These are phyloP conservation scores for Melanotus villosus DNA, from an alignment of 2,888 invertebrate genomes.

Conservation along the genomic window DNA sequence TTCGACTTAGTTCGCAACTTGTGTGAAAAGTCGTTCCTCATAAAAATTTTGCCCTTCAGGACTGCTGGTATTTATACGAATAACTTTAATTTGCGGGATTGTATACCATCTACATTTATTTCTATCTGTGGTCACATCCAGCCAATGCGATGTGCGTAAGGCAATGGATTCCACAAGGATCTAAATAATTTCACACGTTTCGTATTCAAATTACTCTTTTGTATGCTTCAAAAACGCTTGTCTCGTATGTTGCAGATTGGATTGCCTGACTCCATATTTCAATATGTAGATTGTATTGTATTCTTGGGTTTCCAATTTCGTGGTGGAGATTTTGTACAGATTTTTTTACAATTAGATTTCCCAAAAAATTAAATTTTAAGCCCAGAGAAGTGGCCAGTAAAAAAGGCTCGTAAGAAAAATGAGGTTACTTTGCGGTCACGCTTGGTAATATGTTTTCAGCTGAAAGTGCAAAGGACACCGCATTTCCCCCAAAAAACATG, in stretches of 20 bases:
- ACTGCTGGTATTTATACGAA: too few relatives aligned
- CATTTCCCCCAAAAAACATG: conserved; percentile 11
- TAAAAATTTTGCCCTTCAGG: too few relatives aligned
- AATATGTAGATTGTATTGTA: conserved; percentile 35
- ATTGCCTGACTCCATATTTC: conserved; percentile 26
- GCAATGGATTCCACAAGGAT: conserved; percentile 57
- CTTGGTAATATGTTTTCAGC: conserved; percentile 20
- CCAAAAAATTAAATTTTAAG: too few relatives aligned
- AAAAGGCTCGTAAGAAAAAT: conserved; percentile 20
- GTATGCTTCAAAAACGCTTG: conserved; percentile 39
- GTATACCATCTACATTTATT: conserved; percentile 44
- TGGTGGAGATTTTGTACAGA: conserved; percentile 15
- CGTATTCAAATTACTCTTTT: conserved; percentile 57
- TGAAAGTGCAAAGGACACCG: conserved; percentile 9
- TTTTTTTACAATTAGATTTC: too few relatives aligned
- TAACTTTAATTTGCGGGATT: too few relatives aligned
- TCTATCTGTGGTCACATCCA: conserved; percentile 56
- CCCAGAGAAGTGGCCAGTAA: conserved; percentile 22
- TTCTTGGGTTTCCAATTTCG: conserved; percentile 27
- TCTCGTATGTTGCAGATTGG: conserved; percentile 33
- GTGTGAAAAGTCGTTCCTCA: too few relatives aligned
- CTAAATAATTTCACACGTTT: conserved; percentile 54
- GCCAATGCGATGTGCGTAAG: conserved; percentile 55
- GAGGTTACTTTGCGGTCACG: conserved; percentile 25
- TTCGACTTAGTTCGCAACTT: too few relatives aligned